Conservation (phyloP, 2,113 vertebrate species). For the Pteropus alecto region DNA sequence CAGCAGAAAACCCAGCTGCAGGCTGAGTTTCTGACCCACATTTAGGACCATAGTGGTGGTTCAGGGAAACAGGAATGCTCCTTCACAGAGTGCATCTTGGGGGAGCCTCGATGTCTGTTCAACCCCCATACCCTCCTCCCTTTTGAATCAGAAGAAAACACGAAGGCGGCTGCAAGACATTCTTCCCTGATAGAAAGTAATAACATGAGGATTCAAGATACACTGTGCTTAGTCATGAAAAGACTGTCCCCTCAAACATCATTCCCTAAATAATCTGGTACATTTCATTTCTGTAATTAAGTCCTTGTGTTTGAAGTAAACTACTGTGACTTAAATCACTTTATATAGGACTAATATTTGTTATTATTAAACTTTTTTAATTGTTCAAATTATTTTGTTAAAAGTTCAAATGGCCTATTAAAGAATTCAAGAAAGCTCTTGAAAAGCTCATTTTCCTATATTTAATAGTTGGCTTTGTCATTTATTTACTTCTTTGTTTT, state of each 20-base stretch:
- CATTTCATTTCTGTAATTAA: background rate
- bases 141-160: conserved; percentile 47
- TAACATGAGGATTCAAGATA: background rate
- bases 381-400: background rate
- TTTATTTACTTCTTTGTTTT: background rate
- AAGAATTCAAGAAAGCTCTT: conserved; percentile 23
- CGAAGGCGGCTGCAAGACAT: background rate
- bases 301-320: conserved; percentile 51
- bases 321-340: background rate
- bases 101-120: conserved; percentile 81
- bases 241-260: background rate
- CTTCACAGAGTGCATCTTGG: conserved; percentile 85
- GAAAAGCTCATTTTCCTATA: conserved; percentile 18
- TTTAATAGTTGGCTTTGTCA: background rate
- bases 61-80: background rate
- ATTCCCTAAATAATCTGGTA: background rate
- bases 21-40: background rate
- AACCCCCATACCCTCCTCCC: conserved; percentile 78
- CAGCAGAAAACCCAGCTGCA: background rate
- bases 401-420: background rate
- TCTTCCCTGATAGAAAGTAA: conserved; percentile 34
- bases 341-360: background rate
- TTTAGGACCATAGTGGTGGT: background rate
- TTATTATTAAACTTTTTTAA: background rate
- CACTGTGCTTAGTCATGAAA: background rate